Base-by-base conservation (phyloP, 1,140 invertebrate genomes). In the roundworm (Caenorhabditis elegans) region DNA sequence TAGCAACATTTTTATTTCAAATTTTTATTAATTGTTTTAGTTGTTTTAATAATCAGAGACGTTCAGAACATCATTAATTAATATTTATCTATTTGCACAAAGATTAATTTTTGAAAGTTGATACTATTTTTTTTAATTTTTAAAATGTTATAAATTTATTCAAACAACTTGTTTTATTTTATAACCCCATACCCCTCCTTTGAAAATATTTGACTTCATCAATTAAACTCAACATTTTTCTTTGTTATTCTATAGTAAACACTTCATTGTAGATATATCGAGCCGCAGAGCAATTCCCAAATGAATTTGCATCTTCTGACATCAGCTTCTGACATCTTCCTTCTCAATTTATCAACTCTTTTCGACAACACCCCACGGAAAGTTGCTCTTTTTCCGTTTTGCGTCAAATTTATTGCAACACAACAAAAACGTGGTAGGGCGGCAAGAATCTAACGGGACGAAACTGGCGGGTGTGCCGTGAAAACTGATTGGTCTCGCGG, bases 271-370 rank as follows among this genome's bases (percentile, higher is more conserved):
- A 10, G 51, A 53, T 10, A 17, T 11, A 17, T 15, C 8, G 19
- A 28, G 3, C 24, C 11, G n/a, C n/a, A 8, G n/a, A 34, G 15
- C 6, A 70, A 70, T 70, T 70, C 60, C 60, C 60, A 70, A 70
- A 70, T 70, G 60, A 70, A 17, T 70, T 70, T 22, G 24, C 60
- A 39, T 70, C 17, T 70, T 70, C 34, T 70, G 60, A 70, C 60
- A 70, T 70, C 31, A 39, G 43, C 5, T 70, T 70, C 60, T 70
- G 60, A 70, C 60, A 43, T 70, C 34, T 70, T 70, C 60, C 53
- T 60, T 34, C 31, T 70, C 60, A 70, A 70, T 70, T 70, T 70
- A 70, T 70, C 60, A 70, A 70, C 34, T 39, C 60, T 70, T 70
- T 70, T 70, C 60, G 31, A 70, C 60, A 70, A 70, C 34, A 70